These are phyloP conservation scores for Euglossa dilemma DNA, from an alignment of 1,140 invertebrate species.

Conservation along the genomic window DNA sequence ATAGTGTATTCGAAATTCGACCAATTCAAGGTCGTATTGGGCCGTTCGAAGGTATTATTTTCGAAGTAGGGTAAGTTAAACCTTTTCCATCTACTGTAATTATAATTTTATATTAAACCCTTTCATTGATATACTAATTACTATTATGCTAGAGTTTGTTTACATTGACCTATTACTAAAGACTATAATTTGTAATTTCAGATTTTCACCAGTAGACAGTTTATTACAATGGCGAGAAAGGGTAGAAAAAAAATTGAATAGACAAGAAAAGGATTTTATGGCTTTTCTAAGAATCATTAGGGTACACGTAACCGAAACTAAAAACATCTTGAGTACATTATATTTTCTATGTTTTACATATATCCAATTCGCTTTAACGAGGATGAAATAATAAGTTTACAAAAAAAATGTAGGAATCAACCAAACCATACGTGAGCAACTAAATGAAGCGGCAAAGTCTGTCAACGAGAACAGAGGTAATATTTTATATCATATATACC, in stretches of 20 bases:
- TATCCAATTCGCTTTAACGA: background rate
- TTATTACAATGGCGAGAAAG: constrained; percentile 26
- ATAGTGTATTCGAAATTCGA: constrained; percentile 62
- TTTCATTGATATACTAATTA: too few relatives aligned
- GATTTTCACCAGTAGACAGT: constrained; percentile 62
- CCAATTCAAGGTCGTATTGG: constrained; percentile 68
- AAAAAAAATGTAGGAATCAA: background rate
- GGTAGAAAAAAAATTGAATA: background rate
- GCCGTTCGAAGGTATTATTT: constrained; percentile 70
- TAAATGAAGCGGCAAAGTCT: background rate
- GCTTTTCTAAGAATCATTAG: constrained; percentile 66
- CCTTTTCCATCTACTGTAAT: too few relatives aligned
- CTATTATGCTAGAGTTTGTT: too few relatives aligned
- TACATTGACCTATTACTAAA: too few relatives aligned
- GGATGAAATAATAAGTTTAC: background rate
- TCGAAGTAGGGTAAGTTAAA: constrained; percentile 66
- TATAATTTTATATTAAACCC: too few relatives aligned
- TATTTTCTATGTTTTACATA: background rate
- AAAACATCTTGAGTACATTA: constrained; percentile 49
- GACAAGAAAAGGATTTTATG: constrained; percentile 58
- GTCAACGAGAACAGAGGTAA: background rate
- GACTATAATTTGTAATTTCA: constrained; percentile 35
- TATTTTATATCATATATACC: background rate
- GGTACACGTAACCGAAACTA: constrained; percentile 57
- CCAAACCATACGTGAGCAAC: background rate